Conservation (phyloP, 2,888 invertebrate species). For the Eristalis tenax region DNA sequence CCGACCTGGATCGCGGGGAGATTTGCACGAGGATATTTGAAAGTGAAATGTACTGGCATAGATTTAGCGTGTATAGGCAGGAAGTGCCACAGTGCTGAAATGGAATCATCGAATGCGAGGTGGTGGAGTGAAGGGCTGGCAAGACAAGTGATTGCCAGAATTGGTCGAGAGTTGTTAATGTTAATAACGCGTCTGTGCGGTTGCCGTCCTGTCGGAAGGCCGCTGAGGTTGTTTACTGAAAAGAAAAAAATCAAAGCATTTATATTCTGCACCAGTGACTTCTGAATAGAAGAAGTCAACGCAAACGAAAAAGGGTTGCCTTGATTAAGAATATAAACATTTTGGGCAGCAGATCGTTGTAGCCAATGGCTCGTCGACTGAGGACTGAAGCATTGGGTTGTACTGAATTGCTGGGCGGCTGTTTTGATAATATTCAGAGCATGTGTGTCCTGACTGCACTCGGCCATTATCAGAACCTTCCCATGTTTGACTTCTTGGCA, state of each 20-base stretch:
- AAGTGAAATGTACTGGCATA: slow-evolving; percentile 31
- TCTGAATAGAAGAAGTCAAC: background rate
- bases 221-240: background rate
- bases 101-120: slow-evolving; percentile 27
- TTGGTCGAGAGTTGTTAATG: slow-evolving; percentile 43
- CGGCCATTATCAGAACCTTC: no score
- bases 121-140: background rate
- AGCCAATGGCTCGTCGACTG: no score
- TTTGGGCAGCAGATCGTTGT: no score
- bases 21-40: slow-evolving; percentile 24
- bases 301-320: no score
- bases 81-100: background rate
- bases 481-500: no score
- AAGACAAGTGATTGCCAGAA: slow-evolving; percentile 40
- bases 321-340: no score
- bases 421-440: no score
- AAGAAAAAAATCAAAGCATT: background rate
- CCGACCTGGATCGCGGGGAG: background rate
- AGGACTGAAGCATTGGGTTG: no score
- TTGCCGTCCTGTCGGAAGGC: background rate
- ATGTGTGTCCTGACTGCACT: no score
- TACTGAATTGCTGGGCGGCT: no score
- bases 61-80: background rate
- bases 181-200: slow-evolving; percentile 27
- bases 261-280: background rate